Conservation (phyloP, 1,140 invertebrate genomes). For the Achroia grisella region DNA sequence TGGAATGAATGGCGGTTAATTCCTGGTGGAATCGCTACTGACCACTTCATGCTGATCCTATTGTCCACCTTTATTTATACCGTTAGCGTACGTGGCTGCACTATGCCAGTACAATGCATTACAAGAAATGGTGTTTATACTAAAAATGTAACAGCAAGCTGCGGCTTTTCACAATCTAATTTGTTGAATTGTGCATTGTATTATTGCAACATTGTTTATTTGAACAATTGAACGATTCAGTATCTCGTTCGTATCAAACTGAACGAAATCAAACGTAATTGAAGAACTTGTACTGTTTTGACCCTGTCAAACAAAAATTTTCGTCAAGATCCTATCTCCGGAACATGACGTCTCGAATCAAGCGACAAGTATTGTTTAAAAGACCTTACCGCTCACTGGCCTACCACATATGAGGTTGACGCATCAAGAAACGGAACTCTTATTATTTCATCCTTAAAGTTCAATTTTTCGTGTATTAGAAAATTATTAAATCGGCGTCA, state of each 20-base stretch:
- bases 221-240: background rate
- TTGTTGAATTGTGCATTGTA: too few relatives aligned
- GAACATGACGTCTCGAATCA: conserved; percentile 65
- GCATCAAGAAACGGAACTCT: conserved; percentile 19
- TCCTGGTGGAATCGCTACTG: too few relatives aligned
- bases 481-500: conserved; percentile 36
- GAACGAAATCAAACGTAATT: conserved; percentile 48
- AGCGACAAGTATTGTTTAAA: conserved; percentile 62
- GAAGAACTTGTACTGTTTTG: conserved; percentile 52
- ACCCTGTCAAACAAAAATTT: conserved; percentile 62
- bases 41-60: too few relatives aligned
- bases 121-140: too few relatives aligned
- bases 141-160: too few relatives aligned
- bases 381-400: conserved; percentile 32
- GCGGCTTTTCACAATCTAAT: too few relatives aligned
- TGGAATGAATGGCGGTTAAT: too few relatives aligned
- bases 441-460: background rate
- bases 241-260: background rate
- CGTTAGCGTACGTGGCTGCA: too few relatives aligned
- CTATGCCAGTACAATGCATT: too few relatives aligned
- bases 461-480: conserved; percentile 7
- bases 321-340: conserved; percentile 61
- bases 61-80: too few relatives aligned
- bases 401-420: conserved; percentile 14
- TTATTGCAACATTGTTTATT: too few relatives aligned